Base-by-base conservation (phyloP, 2,888 invertebrate genomes). In the Thera britannica region DNA sequence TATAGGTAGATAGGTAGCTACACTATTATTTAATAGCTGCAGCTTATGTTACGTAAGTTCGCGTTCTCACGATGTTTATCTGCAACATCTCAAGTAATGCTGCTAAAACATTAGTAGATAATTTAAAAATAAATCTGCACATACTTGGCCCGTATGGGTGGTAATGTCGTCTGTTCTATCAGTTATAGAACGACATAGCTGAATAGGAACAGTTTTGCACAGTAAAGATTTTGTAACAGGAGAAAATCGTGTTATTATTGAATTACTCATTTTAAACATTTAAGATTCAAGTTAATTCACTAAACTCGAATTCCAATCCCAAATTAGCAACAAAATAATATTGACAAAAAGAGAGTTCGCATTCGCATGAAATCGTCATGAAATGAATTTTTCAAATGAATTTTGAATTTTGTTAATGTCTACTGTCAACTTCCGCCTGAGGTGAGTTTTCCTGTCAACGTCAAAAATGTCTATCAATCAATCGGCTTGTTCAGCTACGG, bases 81-180 rank as follows among this genome's bases (percentile, higher is more conserved):
- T 46, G 9, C 9, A 9, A 9, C 44, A 9, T 2, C 2, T 46
- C 8, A 9, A 46, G 44, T 7, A 46, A 46, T 46, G 9, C 44
- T 8, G 44, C 7, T 9, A 9, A 46, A 9, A 9, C 9, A 46
- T 2, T 46, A 46, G 12, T n/a, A 23, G n/a, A 1, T 23, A 52
- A 52, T 46, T 36, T n/a, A n/a, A 35, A 60, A 51, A 12, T 61
- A 23, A 23, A 23, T 58, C 5, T 46, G 52, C 49, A 73, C 71
- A 5, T 84, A 90, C 92, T 85, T 92, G 92, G 73, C 92, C 92
- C 70, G 92, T 92, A 69, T 92, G 92, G 48, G 83, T 92, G 7
- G 70, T 52, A 68, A 82, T 73, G 82, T 92, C 91, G 72, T 90
- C 86, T 57, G 69, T 73, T 79, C 85, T 87, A 63, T 80, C 80